phyloP scores from a whole-genome alignment of 1,140 invertebrate species.

The Achroia grisella region DNA sequence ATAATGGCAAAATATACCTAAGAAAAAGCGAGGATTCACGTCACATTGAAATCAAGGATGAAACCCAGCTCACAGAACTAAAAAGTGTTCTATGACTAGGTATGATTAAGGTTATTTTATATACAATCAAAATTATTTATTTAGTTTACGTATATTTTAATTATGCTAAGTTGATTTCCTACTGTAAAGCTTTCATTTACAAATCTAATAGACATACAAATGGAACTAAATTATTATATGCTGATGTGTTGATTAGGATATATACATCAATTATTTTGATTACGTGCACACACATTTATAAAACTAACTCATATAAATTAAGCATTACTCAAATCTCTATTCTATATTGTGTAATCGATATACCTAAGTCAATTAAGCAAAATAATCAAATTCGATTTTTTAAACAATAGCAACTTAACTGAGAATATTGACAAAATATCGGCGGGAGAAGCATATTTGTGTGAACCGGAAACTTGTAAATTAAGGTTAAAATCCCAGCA shows the following conservation, averaged over 20 bases:
- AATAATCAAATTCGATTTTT: neutral
- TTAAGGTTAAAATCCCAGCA: neutral
- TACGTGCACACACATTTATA: too few species aligned
- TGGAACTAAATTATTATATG: too few species aligned
- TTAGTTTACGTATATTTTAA: neutral
- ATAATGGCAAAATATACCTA: conserved; percentile 4
- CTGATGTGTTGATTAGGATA: too few species aligned
- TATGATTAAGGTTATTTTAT: neutral
- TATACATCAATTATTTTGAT: too few species aligned
- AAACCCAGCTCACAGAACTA: neutral
- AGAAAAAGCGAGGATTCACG: conserved; percentile 1
- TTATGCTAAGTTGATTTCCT: neutral
- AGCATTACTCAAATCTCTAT: too few species aligned
- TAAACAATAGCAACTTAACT: neutral
- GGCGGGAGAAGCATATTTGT: neutral
- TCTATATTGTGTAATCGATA: neutral
- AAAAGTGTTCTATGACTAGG: neutral
- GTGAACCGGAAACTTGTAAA: neutral
- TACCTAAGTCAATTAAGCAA: neutral
- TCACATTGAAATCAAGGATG: conserved; percentile 4
- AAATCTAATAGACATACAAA: neutral
- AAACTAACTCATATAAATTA: too few species aligned
- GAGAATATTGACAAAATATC: neutral
- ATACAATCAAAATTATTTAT: neutral
- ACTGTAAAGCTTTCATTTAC: neutral